These are phyloP conservation scores for Cosmorhoe ocellata DNA, from an alignment of 2,888 invertebrate genomes.

Conservation along the genomic window DNA sequence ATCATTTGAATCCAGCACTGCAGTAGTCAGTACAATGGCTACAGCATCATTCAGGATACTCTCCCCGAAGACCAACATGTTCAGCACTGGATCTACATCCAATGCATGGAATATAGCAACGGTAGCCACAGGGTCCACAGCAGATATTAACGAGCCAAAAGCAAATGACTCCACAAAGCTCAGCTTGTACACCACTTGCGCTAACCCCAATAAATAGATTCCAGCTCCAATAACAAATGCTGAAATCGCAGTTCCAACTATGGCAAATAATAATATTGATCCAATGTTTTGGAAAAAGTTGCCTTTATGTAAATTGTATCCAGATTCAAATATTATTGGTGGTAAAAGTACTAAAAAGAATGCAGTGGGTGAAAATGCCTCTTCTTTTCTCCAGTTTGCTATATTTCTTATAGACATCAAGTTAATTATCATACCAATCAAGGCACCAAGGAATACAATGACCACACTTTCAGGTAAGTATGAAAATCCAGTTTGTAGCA, in stretches of 20 bases:
- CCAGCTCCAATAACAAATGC: conserved; percentile 98
- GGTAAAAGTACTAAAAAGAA: conserved; percentile 98
- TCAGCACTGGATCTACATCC: conserved; percentile 97
- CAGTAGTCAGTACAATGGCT: conserved; percentile 97
- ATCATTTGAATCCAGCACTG: conserved; percentile 87
- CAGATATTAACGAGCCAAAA: conserved; percentile 98
- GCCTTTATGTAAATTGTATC: conserved; percentile 99
- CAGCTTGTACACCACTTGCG: conserved; percentile 94
- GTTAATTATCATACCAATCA: conserved; percentile 95
- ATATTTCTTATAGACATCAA: conserved; percentile 93
- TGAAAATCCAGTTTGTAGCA: conserved; percentile 97
- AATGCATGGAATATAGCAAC: conserved; percentile 99
- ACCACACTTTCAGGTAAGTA: conserved; percentile 99
- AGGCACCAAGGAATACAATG: conserved; percentile 96
- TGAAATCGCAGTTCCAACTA: conserved; percentile 98
- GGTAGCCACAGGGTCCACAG: conserved; percentile 99
- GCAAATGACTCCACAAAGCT: conserved; percentile 99
- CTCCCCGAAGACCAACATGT: conserved; percentile 99
- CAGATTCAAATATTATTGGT: conserved; percentile 99
- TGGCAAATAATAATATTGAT: conserved; percentile 98
- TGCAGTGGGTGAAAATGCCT: conserved; percentile 98
- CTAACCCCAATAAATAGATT: conserved; percentile 96
- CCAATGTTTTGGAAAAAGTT: conserved; percentile 98
- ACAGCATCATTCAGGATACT: conserved; percentile 99
- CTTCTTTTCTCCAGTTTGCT: conserved; percentile 98